Base-by-base conservation (phyloP, 35 echinoderm and acorn worm genomes). In the Lytechinus variegatus region DNA sequence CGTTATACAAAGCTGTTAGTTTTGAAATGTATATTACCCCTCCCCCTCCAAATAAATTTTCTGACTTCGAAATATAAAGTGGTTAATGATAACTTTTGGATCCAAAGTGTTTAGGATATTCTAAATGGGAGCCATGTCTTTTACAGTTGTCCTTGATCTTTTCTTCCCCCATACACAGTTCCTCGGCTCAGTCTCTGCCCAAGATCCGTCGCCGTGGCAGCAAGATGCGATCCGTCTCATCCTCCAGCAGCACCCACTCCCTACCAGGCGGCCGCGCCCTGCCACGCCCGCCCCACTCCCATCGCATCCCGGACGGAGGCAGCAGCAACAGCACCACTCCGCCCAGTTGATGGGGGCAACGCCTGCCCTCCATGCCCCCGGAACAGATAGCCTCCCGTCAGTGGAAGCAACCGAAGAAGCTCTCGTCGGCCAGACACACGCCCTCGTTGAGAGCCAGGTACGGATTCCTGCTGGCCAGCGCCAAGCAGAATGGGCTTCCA, bases 221-320 rank as follows among this genome's bases (percentile, higher is more conserved):
- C 60, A 96, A 99, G 86, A 87, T 95, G 24, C 87, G 98, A 14
- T 96, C 97, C 9, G 9, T 99, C 9, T 99, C 98, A 13, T 97
- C 97, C 55, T 96, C 95, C 27, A 96, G 97, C 56, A 95, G 96
- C 72, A 79, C 91, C 4, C 54, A 93, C 3, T 97, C 98, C 27
- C 33, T 96, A 52, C 86, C 55, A 56, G 55, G 92, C 19, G 89
- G 96, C 90, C 86, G 86, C 58, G 95, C 95, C 19, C 96, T 96
- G 8, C 98, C 98, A 9, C 98, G 94, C 54, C 94, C 95, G n/a
- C 95, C 95, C n/a, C 53, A 92, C 9, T 95, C 96, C 92, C 97
- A 96, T 13, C 95, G 95, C 54, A 89, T 95, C 53, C 91, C 95
- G 0, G 97, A 95, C 33, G 94, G 96, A 0, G 96, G 95, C 52